Percentiles rank a stretch among this genome's conserved stretches.
These are phyloP conservation scores for Andrena hattorfiana DNA, from an alignment of 2,888 invertebrate genomes.

Conservation along the genomic window DNA sequence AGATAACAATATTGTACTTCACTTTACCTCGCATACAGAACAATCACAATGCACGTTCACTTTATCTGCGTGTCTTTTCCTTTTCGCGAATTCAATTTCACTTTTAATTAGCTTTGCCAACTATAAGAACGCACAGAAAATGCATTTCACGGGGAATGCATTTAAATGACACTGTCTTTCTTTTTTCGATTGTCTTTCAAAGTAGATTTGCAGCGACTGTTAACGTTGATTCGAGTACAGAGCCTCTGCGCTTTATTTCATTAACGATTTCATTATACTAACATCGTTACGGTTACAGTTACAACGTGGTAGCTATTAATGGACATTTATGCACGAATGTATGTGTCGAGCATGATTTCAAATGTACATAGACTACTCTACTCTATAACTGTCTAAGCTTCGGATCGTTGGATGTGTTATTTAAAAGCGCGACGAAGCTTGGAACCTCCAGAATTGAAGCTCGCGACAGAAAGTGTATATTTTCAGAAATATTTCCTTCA, in stretches of 20 bases:
- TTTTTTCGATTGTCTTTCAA: conserved; percentile 15
- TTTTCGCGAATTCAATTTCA: conserved; percentile 3
- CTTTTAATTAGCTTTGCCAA: conserved; percentile 29
- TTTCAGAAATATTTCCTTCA: conserved; percentile 52
- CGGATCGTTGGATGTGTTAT: conserved; percentile 13
- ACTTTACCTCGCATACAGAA: conserved; percentile 54
- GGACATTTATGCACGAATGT: conserved; percentile 19
- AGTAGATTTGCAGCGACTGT: conserved; percentile 6
- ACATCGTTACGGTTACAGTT: conserved; percentile 39
- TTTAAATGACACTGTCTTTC: conserved; percentile 19
- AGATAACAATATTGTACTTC: conserved; percentile 51
- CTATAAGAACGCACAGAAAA: not conserved
- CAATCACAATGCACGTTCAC: conserved; percentile 45
- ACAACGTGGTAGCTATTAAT: conserved; percentile 27
- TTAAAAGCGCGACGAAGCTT: conserved; percentile 28
- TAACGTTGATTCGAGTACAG: conserved; percentile 9
- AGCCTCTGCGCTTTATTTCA: conserved; percentile 13
- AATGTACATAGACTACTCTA: conserved; percentile 45
- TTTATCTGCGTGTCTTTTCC: conserved; percentile 7
- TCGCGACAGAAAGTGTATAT: conserved; percentile 44
- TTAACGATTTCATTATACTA: conserved; percentile 10
- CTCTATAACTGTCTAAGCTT: conserved; percentile 38
- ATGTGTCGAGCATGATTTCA: conserved; percentile 42
- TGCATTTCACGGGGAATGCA: conserved; percentile 18
- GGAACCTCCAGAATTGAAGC: conserved; percentile 40